Conservation (phyloP, 2,113 vertebrate genomes). For the Xenopus borealis region DNA sequence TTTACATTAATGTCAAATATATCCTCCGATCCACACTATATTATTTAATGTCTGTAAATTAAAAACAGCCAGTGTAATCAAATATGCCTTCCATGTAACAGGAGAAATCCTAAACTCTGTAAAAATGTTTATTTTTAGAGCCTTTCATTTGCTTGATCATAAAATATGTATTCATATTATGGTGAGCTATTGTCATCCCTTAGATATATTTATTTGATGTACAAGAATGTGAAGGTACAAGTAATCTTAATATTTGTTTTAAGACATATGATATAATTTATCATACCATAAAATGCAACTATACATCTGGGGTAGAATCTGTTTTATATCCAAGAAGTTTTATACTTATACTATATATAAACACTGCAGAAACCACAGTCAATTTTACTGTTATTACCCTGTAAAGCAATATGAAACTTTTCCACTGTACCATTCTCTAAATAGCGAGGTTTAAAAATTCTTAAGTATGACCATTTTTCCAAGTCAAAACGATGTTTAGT, state of each 20-base stretch:
- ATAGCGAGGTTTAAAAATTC: conserved; percentile 43
- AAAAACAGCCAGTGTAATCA: no score
- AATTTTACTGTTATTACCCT: conserved; percentile 39
- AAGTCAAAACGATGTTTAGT: conserved; percentile 23
- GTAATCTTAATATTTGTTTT: conserved; percentile 43
- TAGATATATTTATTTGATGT: conserved; percentile 30
- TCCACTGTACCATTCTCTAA: conserved; percentile 36
- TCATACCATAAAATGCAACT: conserved; percentile 33
- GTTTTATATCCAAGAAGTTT: conserved; percentile 43
- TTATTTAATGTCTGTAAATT: no score
- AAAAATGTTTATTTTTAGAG: conserved; percentile 19
- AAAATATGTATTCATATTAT: conserved; percentile 18
- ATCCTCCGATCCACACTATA: no score
- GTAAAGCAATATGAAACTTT: conserved; percentile 40
- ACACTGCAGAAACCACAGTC: conserved; percentile 37
- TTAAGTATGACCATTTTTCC: conserved; percentile 36
- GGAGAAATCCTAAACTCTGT: no score
- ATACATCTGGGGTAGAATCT: conserved; percentile 38
- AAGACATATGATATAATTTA: conserved; percentile 42
- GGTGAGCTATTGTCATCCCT: background rate
- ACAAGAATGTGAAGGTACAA: conserved; percentile 21
- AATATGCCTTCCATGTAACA: no score
- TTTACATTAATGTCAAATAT: no score
- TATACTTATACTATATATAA: conserved; percentile 40
- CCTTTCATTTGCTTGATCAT: conserved; percentile 13